Base-by-base conservation (phyloP, 2,888 invertebrate species). In the Ophraella communa region DNA sequence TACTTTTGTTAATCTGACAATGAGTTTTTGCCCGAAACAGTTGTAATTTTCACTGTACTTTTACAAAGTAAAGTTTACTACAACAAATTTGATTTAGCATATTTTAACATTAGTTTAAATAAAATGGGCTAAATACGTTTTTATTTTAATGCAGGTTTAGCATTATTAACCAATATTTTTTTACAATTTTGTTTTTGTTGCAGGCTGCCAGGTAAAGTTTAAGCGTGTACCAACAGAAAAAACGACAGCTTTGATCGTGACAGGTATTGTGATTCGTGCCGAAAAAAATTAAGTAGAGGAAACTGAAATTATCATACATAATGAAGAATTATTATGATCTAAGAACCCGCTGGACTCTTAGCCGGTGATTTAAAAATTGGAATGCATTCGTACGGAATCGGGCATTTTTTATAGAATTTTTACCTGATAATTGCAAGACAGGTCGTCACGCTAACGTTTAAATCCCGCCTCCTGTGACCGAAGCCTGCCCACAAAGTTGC, bases 401-500 rank as follows among this genome's bases (percentile, higher is more conserved):
- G 62, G 69, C 61, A 73, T 69, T 75, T 77, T 77, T 75, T 73
- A 59, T 72, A 73, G 72, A 77, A 78, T 77, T 77, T 77, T 74
- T 75, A 77, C 76, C 76, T 77, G 76, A 79, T 80, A 80, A 80
- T 81, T 80, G 80, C 78, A 72, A 72, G 74, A 73, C 73, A 78
- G 77, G 77, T 78, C 76, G 78, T 80, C 80, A 80, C 80, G 81
- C 79, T 77, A 80, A 71, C 77, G 70, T 66, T 69, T 68, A 74
- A 72, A 77, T 75, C 79, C 78, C 81, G 78, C 80, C 80, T 76
- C 77, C 75, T 75, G 73, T 74, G 74, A 74, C 77, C 77, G 75
- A 77, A 75, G 73, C 77, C 79, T 69, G 74, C 79, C 80, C 81
- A 81, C 83, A 77, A 79, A 80, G 83, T 81, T 82, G 82, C 82